Evolutionary conservation across 1,140 invertebrate genomes (phyloP), one percentile per base, ranked within the genome.

Genomic region (Calosoma granatense): DNA sequence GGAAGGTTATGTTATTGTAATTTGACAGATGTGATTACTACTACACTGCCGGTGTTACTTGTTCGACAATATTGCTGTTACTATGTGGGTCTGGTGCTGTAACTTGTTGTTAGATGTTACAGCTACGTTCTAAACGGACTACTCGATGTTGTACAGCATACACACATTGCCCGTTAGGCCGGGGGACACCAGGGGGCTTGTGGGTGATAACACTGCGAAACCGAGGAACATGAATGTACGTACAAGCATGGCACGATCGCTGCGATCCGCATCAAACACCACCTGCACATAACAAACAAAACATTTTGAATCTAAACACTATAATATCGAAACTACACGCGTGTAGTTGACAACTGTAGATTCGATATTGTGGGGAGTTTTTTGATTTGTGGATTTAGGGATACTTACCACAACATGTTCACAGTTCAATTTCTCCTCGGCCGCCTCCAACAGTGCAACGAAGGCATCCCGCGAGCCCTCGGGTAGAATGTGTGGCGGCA

Each of bases 221-320:
- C 94, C 94, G 75, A 97, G 83, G 76, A 95, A 97, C 87, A 95
- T 94, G 82, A 98, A 97, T 53, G 92, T 93, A 65, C 92, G 85
- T 55, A 97, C 84, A 56, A 97, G 77, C 61, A 85, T 84, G 30
- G 86, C 85, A 75, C 89, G 81, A 74, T 97, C 92, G 30, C 80
- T 69, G 51, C 92, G 83, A 67, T 88, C 84, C 73, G 57, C 59
- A 17, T 62, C 51, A 56, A 72, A 70, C 3, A 47, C 41, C 9
- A 47, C 41, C 26, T 36, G n/a, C 6, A 36, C n/a, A 36, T n/a
- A n/a, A n/a, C n/a, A n/a, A n/a, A n/a, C n/a, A n/a, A n/a, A n/a
- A n/a, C n/a, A n/a, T n/a, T n/a, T n/a, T n/a, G n/a, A n/a, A n/a
- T n/a, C n/a, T n/a, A n/a, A n/a, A n/a, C n/a, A n/a, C n/a, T n/a